Evolutionary conservation across 1,140 invertebrate genomes (phyloP), one percentile per base, ranked within the genome.

Genomic region (Bathynomus jamesi): DNA sequence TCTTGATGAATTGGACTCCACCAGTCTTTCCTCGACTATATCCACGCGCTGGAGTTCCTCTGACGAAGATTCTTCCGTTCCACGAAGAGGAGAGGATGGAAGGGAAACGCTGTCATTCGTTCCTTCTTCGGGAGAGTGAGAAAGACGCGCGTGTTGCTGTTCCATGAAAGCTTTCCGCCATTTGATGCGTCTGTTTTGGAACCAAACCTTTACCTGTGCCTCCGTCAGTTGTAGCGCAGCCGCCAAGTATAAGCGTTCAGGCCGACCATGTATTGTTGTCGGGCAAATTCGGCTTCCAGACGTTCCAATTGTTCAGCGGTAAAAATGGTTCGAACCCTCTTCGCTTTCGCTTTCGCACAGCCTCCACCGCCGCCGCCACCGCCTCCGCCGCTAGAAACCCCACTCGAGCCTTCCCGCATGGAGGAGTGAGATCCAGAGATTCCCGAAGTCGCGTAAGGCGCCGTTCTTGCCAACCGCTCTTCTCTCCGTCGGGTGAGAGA

Each of bases 201-300:
- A 96, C 94, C 94, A 96, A 73, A 96, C 95, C 84, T 96, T 96
- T 21, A 79, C 94, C 85, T 99, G 97, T 0, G 97, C 99, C 83
- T 99, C 97, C 0, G 96, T 98, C 30, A 99, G 85, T 76, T 93
- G 94, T 8, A 99, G 84, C 32, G 93, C 93, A 27, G 98, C 83
- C 0, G 97, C 97, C 61, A 99, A 83, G 81, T 99, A 99, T 2
- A 99, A 86, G 74, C 97, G 84, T 83, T 99, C 97, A 80, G 96
- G 99, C 99, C 97, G 1, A 95, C 98, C 61, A 99, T 84, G 82
- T 99, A 99, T 79, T 96, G 86, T 0, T 96, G 99, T 0, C 94
- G 97, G 83, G 99, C 98, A 84, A 99, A 99, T 83, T 99, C 99
- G 82, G 98, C 98, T 84, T 99, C 97, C 80, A 99, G 84, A 0